phyloP scores from a whole-genome alignment of 2,797 vertebrate genomes.

The Ataeniobius toweri region DNA sequence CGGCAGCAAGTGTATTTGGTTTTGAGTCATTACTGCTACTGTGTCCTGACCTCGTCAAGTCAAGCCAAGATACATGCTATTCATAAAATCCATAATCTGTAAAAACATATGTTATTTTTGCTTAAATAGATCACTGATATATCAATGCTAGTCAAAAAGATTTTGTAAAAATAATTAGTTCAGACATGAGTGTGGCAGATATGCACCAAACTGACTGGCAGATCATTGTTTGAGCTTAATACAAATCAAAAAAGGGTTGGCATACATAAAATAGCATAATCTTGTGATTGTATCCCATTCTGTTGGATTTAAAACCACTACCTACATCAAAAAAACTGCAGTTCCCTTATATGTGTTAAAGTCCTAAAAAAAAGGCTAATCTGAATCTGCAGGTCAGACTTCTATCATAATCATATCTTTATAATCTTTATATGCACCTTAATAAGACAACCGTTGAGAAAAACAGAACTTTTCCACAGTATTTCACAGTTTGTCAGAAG shows the following conservation, averaged over 20 bases:
- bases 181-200: no score
- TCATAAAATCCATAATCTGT: not conserved
- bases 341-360: not conserved
- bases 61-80: not conserved
- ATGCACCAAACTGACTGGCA: not conserved
- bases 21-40: slow-evolving; percentile 2
- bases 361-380: not conserved
- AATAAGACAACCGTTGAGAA: not conserved
- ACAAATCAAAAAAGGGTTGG: not conserved
- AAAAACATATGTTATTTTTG: not conserved
- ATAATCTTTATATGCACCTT: no score
- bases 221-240: not conserved
- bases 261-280: not conserved
- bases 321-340: not conserved
- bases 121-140: not conserved
- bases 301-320: not conserved
- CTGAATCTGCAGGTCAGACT: no score
- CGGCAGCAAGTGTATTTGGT: not conserved
- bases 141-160: not conserved
- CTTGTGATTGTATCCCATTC: not conserved
- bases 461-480: not conserved
- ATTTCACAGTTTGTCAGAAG: not conserved
- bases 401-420: no score
- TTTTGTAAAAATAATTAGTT: not conserved
- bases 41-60: slow-evolving; percentile 3